phyloP scores from a whole-genome alignment of 1,140 invertebrate species.

The Ips nitidus region DNA sequence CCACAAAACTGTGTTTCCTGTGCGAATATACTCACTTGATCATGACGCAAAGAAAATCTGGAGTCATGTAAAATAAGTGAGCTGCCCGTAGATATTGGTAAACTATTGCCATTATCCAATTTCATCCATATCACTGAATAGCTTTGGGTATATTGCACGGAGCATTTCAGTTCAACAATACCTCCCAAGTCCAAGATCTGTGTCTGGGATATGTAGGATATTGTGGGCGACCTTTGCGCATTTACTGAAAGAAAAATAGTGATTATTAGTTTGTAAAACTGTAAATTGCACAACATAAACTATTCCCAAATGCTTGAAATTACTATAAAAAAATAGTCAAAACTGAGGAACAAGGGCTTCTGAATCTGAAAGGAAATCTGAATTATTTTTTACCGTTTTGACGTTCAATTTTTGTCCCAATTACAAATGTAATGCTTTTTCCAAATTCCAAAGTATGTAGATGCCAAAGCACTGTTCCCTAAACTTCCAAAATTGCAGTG shows the following conservation, averaged over 20 bases:
- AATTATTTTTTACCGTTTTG: too few relatives aligned
- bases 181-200: conserved; percentile 90
- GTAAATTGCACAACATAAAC: too few relatives aligned
- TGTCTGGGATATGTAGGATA: conserved; percentile 88
- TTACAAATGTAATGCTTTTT: too few relatives aligned
- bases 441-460: too few relatives aligned
- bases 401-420: too few relatives aligned
- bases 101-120: conserved; percentile 60
- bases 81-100: conserved; percentile 78
- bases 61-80: conserved; percentile 83
- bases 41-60: conserved; percentile 80
- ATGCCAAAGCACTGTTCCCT: too few relatives aligned
- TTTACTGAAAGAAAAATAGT: conserved; percentile 52
- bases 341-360: too few relatives aligned
- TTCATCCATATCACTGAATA: conserved; percentile 82
- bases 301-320: too few relatives aligned
- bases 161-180: conserved; percentile 83
- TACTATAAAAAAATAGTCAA: too few relatives aligned
- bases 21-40: conserved; percentile 61
- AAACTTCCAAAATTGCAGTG: too few relatives aligned
- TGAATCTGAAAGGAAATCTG: too few relatives aligned
- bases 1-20: too few relatives aligned
- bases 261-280: not conserved
- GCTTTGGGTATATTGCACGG: conserved; percentile 84
- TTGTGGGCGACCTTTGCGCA: conserved; percentile 81